Conservation (phyloP, 2,888 invertebrate genomes). For the Parnassius mnemosyne region DNA sequence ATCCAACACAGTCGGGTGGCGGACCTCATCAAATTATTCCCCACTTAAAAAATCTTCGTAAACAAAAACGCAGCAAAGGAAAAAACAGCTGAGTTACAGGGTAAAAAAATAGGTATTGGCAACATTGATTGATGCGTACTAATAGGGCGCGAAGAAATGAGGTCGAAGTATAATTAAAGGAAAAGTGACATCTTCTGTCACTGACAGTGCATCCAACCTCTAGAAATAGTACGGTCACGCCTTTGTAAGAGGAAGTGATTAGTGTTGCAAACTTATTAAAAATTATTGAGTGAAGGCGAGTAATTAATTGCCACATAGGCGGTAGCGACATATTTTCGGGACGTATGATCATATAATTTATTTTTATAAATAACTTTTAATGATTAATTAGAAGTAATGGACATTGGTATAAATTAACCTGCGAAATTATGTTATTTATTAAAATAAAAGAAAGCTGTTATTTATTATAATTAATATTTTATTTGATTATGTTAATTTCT, state of each 20-base stretch:
- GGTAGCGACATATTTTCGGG: constrained; percentile 47
- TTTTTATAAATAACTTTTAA: constrained; percentile 11
- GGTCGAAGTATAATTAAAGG: constrained; percentile 76
- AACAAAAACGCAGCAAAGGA: constrained; percentile 74
- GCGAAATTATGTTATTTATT: too few species aligned
- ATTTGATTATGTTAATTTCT: too few species aligned
- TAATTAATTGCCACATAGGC: constrained; percentile 66
- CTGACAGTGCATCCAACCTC: constrained; percentile 60
- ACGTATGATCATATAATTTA: constrained; percentile 10
- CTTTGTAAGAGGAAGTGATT: constrained; percentile 76
- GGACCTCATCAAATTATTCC: constrained; percentile 81
- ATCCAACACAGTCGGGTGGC: constrained; percentile 78
- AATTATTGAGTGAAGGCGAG: constrained; percentile 77
- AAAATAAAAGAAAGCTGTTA: too few species aligned
- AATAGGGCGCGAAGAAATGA: constrained; percentile 80
- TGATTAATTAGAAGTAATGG: neutral
- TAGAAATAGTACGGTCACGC: constrained; percentile 77
- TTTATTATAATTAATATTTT: too few species aligned
- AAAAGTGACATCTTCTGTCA: constrained; percentile 80
- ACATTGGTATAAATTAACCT: too few species aligned
- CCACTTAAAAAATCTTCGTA: constrained; percentile 79
- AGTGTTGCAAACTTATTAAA: constrained; percentile 76
- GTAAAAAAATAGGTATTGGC: constrained; percentile 80
- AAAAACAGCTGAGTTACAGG: constrained; percentile 65
- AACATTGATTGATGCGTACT: constrained; percentile 81